Conservation (phyloP, 2,888 invertebrate species). For the Smittia sp. region DNA sequence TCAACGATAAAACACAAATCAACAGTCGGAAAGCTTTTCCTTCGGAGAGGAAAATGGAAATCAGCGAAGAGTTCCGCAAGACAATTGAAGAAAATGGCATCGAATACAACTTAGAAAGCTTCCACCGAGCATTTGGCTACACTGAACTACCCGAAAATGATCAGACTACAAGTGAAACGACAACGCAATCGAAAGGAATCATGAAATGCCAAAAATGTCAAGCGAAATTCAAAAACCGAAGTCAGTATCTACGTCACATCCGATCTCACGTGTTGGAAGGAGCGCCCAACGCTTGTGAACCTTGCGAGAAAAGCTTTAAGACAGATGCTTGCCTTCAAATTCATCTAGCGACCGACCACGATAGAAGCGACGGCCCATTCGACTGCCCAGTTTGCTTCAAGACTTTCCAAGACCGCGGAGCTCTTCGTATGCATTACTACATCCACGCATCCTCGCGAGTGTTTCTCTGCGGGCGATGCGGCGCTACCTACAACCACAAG, state of each 20-base stretch:
- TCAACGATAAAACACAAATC: not conserved
- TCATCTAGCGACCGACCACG: conserved; percentile 26
- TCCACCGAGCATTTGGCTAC: conserved; percentile 30
- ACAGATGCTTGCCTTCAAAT: not conserved
- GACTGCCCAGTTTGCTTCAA: conserved; percentile 30
- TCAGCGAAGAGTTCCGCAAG: not conserved
- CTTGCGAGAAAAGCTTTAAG: conserved; percentile 2
- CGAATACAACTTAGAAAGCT: conserved; percentile 11
- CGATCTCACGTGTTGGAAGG: not conserved
- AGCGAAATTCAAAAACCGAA: not conserved
- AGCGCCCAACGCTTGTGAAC: not conserved
- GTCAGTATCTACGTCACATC: not conserved
- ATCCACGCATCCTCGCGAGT: conserved; percentile 17
- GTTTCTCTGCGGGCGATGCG: conserved; percentile 61
- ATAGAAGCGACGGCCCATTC: not conserved
- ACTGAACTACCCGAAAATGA: not conserved
- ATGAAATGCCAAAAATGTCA: not conserved
- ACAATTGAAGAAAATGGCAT: not conserved
- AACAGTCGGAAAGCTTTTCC: not conserved
- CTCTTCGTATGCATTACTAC: conserved; percentile 1
- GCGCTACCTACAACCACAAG: conserved; percentile 66
- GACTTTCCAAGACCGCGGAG: not conserved
- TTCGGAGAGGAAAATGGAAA: not conserved
- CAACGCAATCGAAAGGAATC: not conserved
- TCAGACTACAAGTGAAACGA: not conserved